phyloP scores from a whole-genome alignment of 2,888 invertebrate genomes.

The Melinaea marsaeus region DNA sequence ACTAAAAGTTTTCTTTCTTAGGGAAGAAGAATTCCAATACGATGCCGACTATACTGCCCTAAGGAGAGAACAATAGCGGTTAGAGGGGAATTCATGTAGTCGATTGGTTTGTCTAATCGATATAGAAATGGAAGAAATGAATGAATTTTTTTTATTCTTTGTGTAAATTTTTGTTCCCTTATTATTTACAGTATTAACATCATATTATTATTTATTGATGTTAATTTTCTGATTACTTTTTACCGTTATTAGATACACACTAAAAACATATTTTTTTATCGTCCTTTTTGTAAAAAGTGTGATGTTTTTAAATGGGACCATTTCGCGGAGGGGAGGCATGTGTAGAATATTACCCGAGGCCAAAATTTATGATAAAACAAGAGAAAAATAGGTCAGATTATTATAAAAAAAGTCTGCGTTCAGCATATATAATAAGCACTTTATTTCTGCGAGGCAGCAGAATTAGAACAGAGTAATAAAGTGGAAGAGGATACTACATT shows the following conservation, averaged over 20 bases:
- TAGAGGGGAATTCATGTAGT: conserved; percentile 16
- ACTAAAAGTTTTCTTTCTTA: conserved; percentile 19
- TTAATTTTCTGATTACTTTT: too few relatives aligned
- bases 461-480: conserved; percentile 8
- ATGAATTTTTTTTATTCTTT: too few relatives aligned
- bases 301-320: neutral
- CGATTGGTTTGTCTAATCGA: conserved; percentile 22
- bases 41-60: conserved; percentile 6
- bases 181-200: too few relatives aligned
- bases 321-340: conserved; percentile 2
- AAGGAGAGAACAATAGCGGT: conserved; percentile 18
- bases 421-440: conserved; percentile 21
- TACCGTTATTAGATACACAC: too few relatives aligned
- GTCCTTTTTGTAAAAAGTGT: neutral
- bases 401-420: conserved; percentile 21
- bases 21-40: conserved; percentile 18
- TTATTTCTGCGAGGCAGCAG: conserved; percentile 12
- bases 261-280: neutral
- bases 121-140: neutral
- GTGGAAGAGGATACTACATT: neutral
- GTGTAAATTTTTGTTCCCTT: too few relatives aligned
- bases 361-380: conserved; percentile 24
- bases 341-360: conserved; percentile 16
- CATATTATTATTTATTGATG: too few relatives aligned
- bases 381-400: conserved; percentile 17